Evolutionary conservation across 2,888 invertebrate species (phyloP), one percentile per base, ranked within the genome.

Genomic region (Parelbella ahira): DNA sequence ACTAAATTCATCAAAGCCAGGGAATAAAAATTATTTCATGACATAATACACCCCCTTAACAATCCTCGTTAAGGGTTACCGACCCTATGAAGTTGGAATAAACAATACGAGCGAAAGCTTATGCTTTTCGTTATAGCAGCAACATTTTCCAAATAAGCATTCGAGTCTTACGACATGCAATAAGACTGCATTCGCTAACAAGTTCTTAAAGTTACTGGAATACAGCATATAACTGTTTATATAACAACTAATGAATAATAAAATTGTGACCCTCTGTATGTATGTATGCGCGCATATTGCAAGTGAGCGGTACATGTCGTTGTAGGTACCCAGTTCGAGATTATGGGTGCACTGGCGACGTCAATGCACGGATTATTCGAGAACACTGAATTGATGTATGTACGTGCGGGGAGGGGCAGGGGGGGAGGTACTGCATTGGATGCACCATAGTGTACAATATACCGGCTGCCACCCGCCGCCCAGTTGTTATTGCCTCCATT

Each of bases 301-400:
- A 62, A 64, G 62, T 61, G 60, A 65, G 60, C 59, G 19, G 63
- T 60, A 8, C 8, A 18, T 19, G 51, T 64, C 60, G 50, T 60
- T 58, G 60, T 62, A 60, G 58, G 57, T 61, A 67, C 59, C 28
- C 49, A 43, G 32, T 60, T 5, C 54, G 58, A 60, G 65, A 74
- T 75, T 75, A 76, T 65, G 69, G 63, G 60, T 68, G 67, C 70
- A 69, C 59, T 63, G 57, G 57, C 67, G 62, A 74, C 63, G 83
- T 80, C 81, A 81, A 78, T 76, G 82, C 57, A 66, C 81, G 78
- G 80, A 74, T 81, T 81, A 82, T 82, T 74, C 65, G 70, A 71
- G 69, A 72, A 69, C 55, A 68, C 62, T 66, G 63, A 68, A 74
- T 69, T 67, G 67, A 70, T 68, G 68, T 64, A 54, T 49, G 42